These are phyloP conservation scores for Plebejus argus DNA, from an alignment of 2,888 invertebrate genomes.

Conservation along the genomic window DNA sequence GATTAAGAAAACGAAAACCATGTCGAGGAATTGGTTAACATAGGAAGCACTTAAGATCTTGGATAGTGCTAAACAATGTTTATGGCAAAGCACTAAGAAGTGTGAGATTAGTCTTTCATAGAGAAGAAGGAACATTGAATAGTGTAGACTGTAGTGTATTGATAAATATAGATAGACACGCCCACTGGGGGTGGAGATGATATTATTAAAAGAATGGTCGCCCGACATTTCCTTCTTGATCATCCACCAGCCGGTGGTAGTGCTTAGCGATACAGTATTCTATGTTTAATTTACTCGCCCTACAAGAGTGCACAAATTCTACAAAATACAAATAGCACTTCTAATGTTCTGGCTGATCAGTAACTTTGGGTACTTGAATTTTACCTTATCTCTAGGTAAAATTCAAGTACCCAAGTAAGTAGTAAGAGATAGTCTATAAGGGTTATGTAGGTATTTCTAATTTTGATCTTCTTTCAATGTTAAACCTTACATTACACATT, in stretches of 20 bases:
- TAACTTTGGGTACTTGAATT: not conserved
- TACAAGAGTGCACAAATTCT: too few relatives aligned
- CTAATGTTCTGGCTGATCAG: not conserved
- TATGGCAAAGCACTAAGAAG: not conserved
- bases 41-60: slow-evolving; percentile 2
- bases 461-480: slow-evolving; percentile 23
- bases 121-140: too few relatives aligned
- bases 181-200: too few relatives aligned
- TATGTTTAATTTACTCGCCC: too few relatives aligned
- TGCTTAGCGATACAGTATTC: too few relatives aligned
- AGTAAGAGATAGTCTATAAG: not conserved
- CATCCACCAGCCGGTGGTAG: too few relatives aligned
- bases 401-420: too few relatives aligned
- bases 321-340: not conserved
- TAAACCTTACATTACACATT: slow-evolving; percentile 1
- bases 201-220: too few relatives aligned
- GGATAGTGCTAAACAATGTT: not conserved
- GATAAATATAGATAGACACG: too few relatives aligned
- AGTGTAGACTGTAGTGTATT: too few relatives aligned
- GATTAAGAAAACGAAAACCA: slow-evolving; percentile 15
- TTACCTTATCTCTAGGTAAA: too few relatives aligned
- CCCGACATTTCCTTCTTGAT: too few relatives aligned
- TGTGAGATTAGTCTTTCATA: not conserved
- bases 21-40: not conserved
- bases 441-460: not conserved